Conservation (phyloP, 2,113 vertebrate species). For the Tragelaphus imberbis region DNA sequence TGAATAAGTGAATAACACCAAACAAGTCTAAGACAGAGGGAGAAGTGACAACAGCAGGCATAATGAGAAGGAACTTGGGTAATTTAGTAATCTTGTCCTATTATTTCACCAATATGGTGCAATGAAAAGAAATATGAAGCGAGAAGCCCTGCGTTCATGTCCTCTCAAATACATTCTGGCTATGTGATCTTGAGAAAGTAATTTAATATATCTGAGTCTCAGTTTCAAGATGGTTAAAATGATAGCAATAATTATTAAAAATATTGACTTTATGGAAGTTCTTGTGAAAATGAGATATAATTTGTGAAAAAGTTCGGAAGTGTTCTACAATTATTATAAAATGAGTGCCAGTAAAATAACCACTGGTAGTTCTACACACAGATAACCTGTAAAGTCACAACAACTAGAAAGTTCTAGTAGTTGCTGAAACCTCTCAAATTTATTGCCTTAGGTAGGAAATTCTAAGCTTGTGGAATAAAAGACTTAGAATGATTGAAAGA, state of each 20-base stretch:
- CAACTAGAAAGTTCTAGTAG: not conserved
- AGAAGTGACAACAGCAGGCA: not conserved
- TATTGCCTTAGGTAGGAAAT: not conserved
- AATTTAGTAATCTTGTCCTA: not conserved
- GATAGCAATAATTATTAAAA: not conserved
- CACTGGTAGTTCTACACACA: not conserved
- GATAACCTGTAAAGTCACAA: not conserved
- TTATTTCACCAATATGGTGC: not conserved
- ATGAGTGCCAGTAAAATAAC: not conserved
- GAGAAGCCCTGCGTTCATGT: not conserved
- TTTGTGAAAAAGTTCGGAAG: not conserved
- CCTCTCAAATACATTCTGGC: not conserved
- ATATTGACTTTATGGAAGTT: not conserved
- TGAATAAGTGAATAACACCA: not conserved
- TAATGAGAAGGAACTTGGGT: not conserved
- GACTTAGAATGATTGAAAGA: not conserved
- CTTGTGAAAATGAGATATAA: not conserved
- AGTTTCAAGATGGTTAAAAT: not conserved
- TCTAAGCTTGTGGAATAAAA: slow-evolving; percentile 23
- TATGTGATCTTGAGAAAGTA: not conserved
- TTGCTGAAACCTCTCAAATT: slow-evolving; percentile 10
- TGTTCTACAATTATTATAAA: not conserved
- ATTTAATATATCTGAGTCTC: not conserved
- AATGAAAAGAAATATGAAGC: not conserved
- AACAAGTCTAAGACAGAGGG: not conserved